These are phyloP conservation scores for Hypomecis atomaria DNA, from an alignment of 2,888 invertebrate species.

Conservation along the genomic window DNA sequence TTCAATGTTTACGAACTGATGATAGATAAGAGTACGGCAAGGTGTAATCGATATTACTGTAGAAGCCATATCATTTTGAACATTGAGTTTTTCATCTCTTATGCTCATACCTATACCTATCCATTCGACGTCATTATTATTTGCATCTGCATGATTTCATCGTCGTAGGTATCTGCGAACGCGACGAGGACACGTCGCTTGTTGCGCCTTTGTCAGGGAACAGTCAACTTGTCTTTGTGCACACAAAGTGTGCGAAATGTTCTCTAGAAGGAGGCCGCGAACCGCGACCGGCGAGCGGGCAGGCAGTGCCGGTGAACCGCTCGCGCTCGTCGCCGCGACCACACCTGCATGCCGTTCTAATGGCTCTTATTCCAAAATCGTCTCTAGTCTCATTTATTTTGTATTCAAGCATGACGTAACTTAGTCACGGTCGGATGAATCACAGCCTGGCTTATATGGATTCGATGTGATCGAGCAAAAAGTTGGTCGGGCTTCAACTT, in stretches of 20 bases:
- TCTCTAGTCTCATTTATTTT: constrained; percentile 23
- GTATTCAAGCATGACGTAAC: constrained; percentile 32
- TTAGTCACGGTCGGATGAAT: constrained; percentile 41
- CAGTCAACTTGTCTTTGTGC: constrained; percentile 3
- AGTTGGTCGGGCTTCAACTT: constrained; percentile 6
- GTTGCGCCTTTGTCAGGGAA: background rate
- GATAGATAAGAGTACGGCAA: too few relatives aligned
- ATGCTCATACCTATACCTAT: background rate
- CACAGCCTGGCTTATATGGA: constrained; percentile 31
- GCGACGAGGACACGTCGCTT: constrained; percentile 4
- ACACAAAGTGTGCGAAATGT: constrained; percentile 20
- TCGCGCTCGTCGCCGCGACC: background rate
- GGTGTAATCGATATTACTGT: constrained; percentile 1
- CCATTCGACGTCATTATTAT: constrained; percentile 36
- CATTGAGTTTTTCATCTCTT: background rate
- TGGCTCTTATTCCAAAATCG: constrained; percentile 22
- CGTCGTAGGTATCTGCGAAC: constrained; percentile 25
- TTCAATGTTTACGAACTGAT: too few relatives aligned
- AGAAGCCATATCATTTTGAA: background rate
- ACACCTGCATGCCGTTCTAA: constrained; percentile 11
- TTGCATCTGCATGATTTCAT: constrained; percentile 49
- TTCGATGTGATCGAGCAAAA: constrained; percentile 30
- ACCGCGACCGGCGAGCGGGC: constrained; percentile 56
- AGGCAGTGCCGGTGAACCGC: constrained; percentile 56
- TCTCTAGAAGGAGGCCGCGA: constrained; percentile 28